These are phyloP conservation scores for Fragariocoptes setiger DNA, from an alignment of 1,140 invertebrate species.

Conservation along the genomic window DNA sequence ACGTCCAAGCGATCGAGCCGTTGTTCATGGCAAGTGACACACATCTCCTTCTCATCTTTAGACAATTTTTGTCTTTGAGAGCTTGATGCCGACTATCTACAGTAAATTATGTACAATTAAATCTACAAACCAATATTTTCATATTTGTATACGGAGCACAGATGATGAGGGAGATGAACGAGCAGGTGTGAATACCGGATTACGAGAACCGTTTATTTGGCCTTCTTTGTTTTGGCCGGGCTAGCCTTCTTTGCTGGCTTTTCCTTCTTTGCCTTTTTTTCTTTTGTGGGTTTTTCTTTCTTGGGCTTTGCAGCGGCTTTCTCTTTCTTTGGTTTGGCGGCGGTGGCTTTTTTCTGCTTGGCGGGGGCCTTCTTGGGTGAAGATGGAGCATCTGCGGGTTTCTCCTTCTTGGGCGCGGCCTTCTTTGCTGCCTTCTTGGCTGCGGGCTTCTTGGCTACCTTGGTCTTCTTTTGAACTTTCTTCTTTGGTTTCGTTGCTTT, in stretches of 20 bases:
- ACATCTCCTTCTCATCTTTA: constrained; percentile 82
- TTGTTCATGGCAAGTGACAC: constrained; percentile 79
- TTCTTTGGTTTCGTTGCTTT: constrained; percentile 8
- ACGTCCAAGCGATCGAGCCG: constrained; percentile 69
- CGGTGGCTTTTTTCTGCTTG: constrained; percentile 5
- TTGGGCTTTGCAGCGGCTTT: constrained; percentile 1
- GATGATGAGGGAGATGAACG: no score
- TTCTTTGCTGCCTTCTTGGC: constrained; percentile 9
- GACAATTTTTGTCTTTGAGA: constrained; percentile 60
- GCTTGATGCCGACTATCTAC: no score
- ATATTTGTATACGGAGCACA: no score
- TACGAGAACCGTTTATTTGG: no score
- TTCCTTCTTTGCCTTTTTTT: constrained; percentile 4
- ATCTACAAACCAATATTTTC: no score
- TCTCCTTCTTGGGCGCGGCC: constrained; percentile 9
- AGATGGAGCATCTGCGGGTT: constrained; percentile 1
- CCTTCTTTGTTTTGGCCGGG: no score
- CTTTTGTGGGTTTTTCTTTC: constrained; percentile 6
- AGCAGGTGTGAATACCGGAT: no score
- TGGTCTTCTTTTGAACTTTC: not conserved
- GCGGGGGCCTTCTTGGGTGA: constrained; percentile 6
- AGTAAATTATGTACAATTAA: no score
- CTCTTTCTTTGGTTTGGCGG: constrained; percentile 2
- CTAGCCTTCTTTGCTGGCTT: no score
- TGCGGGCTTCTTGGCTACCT: constrained; percentile 8